phyloP scores from a whole-genome alignment of 2,113 vertebrate genomes.

The Vanacampus margaritifer region DNA sequence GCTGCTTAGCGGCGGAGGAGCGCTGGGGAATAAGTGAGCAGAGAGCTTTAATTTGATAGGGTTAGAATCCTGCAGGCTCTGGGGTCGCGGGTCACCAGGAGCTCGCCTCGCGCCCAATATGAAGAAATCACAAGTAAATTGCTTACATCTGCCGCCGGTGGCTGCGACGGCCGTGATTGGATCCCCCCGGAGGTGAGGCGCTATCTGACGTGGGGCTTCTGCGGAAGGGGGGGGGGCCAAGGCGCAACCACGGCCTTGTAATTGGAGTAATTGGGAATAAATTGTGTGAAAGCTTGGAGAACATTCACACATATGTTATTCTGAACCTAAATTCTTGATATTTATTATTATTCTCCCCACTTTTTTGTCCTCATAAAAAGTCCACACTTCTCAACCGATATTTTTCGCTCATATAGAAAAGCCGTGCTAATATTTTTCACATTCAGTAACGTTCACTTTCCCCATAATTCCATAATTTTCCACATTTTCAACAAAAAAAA shows the following conservation, averaged over 20 bases:
- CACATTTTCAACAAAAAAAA: no score
- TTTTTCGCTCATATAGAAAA: no score
- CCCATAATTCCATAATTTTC: no score
- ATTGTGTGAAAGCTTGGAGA: conserved; percentile 63
- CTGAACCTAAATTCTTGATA: not conserved
- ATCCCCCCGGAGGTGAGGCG: conserved; percentile 80
- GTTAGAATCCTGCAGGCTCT: conserved; percentile 99
- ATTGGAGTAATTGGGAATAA: conserved; percentile 99
- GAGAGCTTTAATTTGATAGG: conserved; percentile 99
- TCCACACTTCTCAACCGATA: no score
- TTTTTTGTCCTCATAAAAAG: not conserved
- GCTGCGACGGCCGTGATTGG: conserved; percentile 95
- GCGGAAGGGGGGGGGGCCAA: conserved; percentile 68
- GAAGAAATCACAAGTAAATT: conserved; percentile 99
- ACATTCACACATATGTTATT: not conserved
- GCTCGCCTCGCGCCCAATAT: conserved; percentile 98
- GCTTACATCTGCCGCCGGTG: conserved; percentile 99
- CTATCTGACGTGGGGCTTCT: conserved; percentile 84
- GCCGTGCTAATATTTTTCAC: no score
- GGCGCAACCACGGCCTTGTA: conserved; percentile 91
- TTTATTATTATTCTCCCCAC: not conserved
- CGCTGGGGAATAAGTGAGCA: conserved; percentile 99
- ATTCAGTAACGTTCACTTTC: no score
- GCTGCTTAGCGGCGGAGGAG: conserved; percentile 91
- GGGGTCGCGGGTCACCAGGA: conserved; percentile 89